Percentiles rank a stretch among this genome's conserved stretches.
These are phyloP conservation scores for Gobiocypris rarus DNA, from an alignment of 2,113 vertebrate genomes.

Conservation along the genomic window DNA sequence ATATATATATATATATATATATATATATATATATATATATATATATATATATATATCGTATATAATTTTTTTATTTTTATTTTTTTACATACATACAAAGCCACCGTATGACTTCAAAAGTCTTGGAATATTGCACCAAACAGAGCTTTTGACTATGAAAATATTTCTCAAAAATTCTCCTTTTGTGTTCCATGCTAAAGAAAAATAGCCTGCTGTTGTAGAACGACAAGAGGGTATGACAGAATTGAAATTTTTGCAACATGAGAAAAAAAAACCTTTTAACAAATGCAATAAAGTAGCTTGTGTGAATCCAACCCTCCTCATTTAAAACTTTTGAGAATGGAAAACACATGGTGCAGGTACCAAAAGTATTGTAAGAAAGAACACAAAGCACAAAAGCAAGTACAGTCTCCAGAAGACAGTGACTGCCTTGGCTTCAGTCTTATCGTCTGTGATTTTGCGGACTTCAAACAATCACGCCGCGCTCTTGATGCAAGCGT, in stretches of 20 bases:
- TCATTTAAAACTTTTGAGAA: slow-evolving; percentile 14
- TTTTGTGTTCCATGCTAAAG: neutral
- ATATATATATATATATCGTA: too few species aligned
- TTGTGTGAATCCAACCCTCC: neutral
- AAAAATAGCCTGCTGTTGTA: slow-evolving; percentile 11
- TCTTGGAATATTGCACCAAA: neutral
- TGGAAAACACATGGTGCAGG: slow-evolving; percentile 2
- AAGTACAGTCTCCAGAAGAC: slow-evolving; percentile 25
- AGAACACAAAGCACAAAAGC: slow-evolving; percentile 25
- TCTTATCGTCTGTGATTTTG: slow-evolving; percentile 58
- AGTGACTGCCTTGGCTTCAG: slow-evolving; percentile 53
- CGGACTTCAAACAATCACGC: slow-evolving; percentile 66
- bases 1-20: too few species aligned
- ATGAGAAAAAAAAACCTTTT: neutral
- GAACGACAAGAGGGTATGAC: neutral
- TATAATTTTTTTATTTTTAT: too few species aligned
- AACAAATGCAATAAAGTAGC: slow-evolving; percentile 2
- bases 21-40: too few species aligned
- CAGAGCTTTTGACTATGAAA: neutral
- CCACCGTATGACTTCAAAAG: neutral
- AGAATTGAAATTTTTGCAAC: neutral
- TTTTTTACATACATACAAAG: too few species aligned
- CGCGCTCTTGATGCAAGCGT: slow-evolving; percentile 69
- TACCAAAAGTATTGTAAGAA: slow-evolving; percentile 25
- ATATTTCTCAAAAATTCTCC: neutral